phyloP scores from a whole-genome alignment of 2,113 vertebrate genomes.

The Dicaeum eximium region DNA sequence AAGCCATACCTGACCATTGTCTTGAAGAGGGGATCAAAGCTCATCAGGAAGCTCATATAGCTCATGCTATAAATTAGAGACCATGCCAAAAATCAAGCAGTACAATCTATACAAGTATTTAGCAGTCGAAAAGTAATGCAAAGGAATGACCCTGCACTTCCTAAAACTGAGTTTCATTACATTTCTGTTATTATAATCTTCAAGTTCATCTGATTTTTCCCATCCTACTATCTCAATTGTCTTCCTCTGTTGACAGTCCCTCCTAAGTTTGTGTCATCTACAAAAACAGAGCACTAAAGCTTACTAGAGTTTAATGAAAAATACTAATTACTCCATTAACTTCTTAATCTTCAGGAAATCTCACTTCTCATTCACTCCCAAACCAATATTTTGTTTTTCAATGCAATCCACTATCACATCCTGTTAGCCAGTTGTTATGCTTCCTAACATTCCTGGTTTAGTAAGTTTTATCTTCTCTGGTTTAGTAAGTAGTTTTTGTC shows the following conservation, averaged over 20 bases:
- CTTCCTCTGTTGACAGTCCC: neutral
- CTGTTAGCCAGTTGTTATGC: fast-evolving
- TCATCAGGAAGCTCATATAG: neutral
- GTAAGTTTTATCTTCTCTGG: neutral
- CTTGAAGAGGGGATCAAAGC: neutral
- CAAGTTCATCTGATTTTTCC: neutral
- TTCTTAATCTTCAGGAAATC: neutral
- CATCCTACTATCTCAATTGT: neutral
- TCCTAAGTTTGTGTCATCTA: neutral
- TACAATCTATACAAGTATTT: neutral
- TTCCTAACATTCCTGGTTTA: neutral
- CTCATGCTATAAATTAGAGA: neutral
- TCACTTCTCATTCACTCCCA: neutral
- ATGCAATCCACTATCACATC: neutral
- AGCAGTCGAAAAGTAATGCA: neutral
- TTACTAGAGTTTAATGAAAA: neutral
- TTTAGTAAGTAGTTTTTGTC: neutral
- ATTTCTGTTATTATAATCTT: neutral
- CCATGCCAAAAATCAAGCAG: neutral
- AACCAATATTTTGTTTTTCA: neutral
- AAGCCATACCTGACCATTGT: neutral
- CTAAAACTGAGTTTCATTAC: neutral
- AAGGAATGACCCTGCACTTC: neutral
- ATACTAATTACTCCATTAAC: neutral
- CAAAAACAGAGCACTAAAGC: neutral